Base-by-base conservation (phyloP, 2,888 invertebrate genomes). In the Meandrusa payeni region DNA sequence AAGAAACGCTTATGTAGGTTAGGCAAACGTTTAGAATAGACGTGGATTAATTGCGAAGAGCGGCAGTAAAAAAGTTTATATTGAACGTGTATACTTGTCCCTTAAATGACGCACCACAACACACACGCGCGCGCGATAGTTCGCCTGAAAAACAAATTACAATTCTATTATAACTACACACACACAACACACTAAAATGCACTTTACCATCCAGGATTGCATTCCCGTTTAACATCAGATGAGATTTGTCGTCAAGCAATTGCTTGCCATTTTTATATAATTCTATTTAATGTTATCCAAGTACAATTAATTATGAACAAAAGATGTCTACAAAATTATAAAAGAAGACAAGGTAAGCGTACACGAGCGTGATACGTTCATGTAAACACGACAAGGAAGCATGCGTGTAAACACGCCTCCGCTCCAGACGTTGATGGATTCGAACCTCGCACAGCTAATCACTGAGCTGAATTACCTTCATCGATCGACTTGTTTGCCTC, bases 391-490 rank as follows among this genome's bases (percentile, higher is more conserved):
- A 36, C 23, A 28, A 22, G 22, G 15, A 17, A 15, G 17, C 24
- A 9, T 5, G 4, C 31, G 37, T 24, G 24, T 26, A 43, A 43
- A 43, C 42, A 43, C 17, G 9, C 23, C 9, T 5, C 9, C 36
- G 2, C 24, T 12, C 24, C 17, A 13, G 42, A 43, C 42, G 12
- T 43, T 43, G 42, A 43, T 43, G 31, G 37, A 43, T 43, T 20
- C 13, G 31, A 19, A 20, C 13, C 9, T 28, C 12, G 11, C 17
- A 17, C 12, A 17, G n/a, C 20, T 27, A 29, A 28, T 29, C 15
- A 31, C 24, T 29, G 36, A 17, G 23, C 29, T 42, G 12, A 11
- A 36, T 36, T 29, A n/a, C 36, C 33, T 15, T 28, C 22, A 41
- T 34, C 7, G 13, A 29, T 29, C 9, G 29, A 7, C n/a, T 11